phyloP scores from a whole-genome alignment of 1,140 invertebrate genomes.

The Anoplophora glabripennis region DNA sequence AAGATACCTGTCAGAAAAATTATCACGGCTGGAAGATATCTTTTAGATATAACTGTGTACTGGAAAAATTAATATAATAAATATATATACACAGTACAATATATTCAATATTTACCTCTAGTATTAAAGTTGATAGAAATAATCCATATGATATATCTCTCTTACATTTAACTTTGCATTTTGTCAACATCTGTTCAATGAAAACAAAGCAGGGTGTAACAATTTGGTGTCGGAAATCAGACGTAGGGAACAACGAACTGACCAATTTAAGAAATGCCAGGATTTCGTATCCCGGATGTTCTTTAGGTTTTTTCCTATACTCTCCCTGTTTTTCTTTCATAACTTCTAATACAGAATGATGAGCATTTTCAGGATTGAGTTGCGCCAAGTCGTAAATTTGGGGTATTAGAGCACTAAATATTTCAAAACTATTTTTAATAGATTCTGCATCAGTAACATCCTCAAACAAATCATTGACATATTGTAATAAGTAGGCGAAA shows the following conservation, averaged over 20 bases:
- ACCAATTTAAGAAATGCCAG: conserved; percentile 78
- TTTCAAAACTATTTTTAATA: conserved; percentile 57
- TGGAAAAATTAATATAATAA: conserved; percentile 48
- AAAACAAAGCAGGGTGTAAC: conserved; percentile 80
- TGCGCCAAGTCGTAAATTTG: conserved; percentile 73
- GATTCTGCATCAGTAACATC: conserved; percentile 49
- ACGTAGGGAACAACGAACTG: conserved; percentile 77
- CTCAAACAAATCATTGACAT: conserved; percentile 64
- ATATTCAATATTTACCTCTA: conserved; percentile 60
- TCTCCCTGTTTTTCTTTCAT: conserved; percentile 71
- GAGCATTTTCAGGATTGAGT: conserved; percentile 63
- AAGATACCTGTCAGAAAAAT: conserved; percentile 74
- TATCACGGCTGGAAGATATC: conserved; percentile 72
- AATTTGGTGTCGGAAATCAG: conserved; percentile 85
- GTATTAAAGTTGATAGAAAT: conserved; percentile 67
- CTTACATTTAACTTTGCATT: conserved; percentile 59
- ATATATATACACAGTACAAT: conserved; percentile 18
- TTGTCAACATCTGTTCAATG: conserved; percentile 74
- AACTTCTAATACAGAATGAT: conserved; percentile 63
- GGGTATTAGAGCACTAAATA: conserved; percentile 62
- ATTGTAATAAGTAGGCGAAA: conserved; percentile 72
- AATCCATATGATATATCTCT: conserved; percentile 74
- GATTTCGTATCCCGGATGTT: conserved; percentile 68
- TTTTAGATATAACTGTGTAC: conserved; percentile 77
- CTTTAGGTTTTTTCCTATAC: conserved; percentile 61